These are phyloP conservation scores for Cepphus grylle DNA, from an alignment of 2,113 vertebrate species.

Conservation along the genomic window DNA sequence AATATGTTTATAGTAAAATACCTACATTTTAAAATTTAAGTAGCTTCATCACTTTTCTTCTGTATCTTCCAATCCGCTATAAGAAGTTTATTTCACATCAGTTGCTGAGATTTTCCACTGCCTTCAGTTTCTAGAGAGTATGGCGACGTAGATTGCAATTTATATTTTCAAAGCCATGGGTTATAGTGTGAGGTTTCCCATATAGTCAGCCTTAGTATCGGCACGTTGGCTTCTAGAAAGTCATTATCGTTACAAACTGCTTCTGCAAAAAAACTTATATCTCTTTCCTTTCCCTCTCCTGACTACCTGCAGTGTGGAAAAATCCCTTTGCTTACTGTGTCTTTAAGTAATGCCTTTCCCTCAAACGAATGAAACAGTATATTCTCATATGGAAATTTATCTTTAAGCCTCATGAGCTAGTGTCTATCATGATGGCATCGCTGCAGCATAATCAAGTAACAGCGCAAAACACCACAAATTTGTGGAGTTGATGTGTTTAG, in stretches of 20 bases:
- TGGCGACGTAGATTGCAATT: neutral
- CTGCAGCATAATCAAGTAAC: neutral
- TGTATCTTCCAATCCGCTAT: neutral
- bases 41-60: neutral
- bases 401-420: neutral
- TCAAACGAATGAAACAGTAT: neutral
- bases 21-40: neutral
- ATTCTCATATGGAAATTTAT: neutral
- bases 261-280: neutral
- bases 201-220: neutral
- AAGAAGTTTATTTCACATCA: neutral
- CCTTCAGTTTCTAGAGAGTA: neutral
- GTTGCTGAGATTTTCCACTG: neutral
- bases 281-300: neutral
- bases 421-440: neutral
- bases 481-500: neutral
- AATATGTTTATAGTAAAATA: neutral
- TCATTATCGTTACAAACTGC: neutral
- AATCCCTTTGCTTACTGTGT: neutral
- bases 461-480: neutral
- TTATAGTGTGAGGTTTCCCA: neutral
- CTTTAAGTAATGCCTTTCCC: neutral
- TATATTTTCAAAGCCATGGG: neutral
- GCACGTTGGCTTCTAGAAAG: neutral
- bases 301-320: neutral